phyloP scores from a whole-genome alignment of 2,113 vertebrate species.

The Ranitomeya variabilis region DNA sequence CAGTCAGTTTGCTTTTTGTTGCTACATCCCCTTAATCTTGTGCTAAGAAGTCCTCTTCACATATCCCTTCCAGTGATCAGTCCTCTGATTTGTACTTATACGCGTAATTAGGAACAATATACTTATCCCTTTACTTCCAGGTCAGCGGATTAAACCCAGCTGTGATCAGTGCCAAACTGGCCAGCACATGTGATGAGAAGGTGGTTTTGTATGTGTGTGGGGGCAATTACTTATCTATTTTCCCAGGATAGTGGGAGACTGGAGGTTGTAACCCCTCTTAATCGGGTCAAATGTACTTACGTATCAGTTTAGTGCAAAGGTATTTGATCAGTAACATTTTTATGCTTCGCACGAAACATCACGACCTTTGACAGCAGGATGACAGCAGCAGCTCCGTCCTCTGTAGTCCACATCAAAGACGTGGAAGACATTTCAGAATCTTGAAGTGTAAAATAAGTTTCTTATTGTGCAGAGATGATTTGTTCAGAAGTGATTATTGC shows the following conservation, averaged over 20 bases:
- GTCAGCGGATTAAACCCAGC: slow-evolving; percentile 50
- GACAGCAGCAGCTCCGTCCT: neutral
- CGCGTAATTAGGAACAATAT: slow-evolving; percentile 53
- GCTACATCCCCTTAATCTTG: slow-evolving; percentile 40
- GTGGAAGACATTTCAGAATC: neutral
- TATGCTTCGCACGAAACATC: slow-evolving; percentile 12
- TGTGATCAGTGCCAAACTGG: slow-evolving; percentile 38
- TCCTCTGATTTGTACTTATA: slow-evolving; percentile 37
- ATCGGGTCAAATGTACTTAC: slow-evolving; percentile 31
- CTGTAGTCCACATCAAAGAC: slow-evolving; percentile 2
- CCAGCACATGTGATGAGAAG: slow-evolving; percentile 51
- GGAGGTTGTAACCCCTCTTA: slow-evolving; percentile 36
- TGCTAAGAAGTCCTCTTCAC: slow-evolving; percentile 38
- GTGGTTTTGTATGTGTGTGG: slow-evolving; percentile 28
- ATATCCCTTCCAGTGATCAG: slow-evolving; percentile 40
- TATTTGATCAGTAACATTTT: slow-evolving; percentile 27
- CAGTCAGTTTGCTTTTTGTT: neutral
- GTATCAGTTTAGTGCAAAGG: slow-evolving; percentile 27
- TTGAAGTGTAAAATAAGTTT: neutral
- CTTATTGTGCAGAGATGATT: neutral
- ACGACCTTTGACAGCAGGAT: slow-evolving; percentile 11
- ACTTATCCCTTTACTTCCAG: slow-evolving; percentile 57
- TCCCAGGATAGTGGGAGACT: slow-evolving; percentile 43
- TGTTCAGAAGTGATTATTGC: neutral
- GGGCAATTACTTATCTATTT: slow-evolving; percentile 28